Evolutionary conservation across 2,888 invertebrate genomes (phyloP), one percentile per base, ranked within the genome.

Genomic region (Tenthredo notha): DNA sequence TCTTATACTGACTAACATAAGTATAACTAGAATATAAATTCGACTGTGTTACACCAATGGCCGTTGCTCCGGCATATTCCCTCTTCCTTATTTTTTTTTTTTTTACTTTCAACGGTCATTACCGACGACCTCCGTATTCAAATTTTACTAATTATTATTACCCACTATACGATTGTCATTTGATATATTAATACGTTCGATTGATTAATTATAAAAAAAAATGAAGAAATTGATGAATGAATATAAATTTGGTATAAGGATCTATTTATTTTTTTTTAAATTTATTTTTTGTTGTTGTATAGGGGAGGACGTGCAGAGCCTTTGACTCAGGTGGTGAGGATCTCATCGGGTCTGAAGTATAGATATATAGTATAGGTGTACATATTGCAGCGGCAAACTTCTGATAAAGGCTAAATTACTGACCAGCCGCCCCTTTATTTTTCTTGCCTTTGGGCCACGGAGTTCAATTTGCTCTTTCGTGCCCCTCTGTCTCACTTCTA

Each of bases 341-440:
- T 25, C 29, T 29, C 12, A 18, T 12, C 33, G 12, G 12, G 29
- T 21, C 21, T 2, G 15, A 25, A 25, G 21, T 72, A 72, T 37
- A 72, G 72, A 72, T n/a, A 40, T 74, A 74, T 74, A 43, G 21
- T 61, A 21, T 25, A 21, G 25, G 21, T 33, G 54, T 25, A 33
- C 40, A 74, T 77, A 82, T 80, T 74, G 84, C 82, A 67, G 85
- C 85, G 85, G 87, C 86, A 86, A 88, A 84, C 87, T 88, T 87
- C 89, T 86, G 90, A 91, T 90, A 90, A 88, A 90, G 89, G 88
- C 90, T 88, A 91, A 91, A 91, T 91, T 90, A 89, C 89, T 86
- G 87, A 87, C 88, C 88, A 86, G 86, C 86, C 84, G 89, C 87
- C 88, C 88, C 88, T 90, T 90, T 91, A 90, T 90, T 91, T 91